Conservation (phyloP, 1,140 invertebrate genomes). For the Macrobrachium rosenbergii region DNA sequence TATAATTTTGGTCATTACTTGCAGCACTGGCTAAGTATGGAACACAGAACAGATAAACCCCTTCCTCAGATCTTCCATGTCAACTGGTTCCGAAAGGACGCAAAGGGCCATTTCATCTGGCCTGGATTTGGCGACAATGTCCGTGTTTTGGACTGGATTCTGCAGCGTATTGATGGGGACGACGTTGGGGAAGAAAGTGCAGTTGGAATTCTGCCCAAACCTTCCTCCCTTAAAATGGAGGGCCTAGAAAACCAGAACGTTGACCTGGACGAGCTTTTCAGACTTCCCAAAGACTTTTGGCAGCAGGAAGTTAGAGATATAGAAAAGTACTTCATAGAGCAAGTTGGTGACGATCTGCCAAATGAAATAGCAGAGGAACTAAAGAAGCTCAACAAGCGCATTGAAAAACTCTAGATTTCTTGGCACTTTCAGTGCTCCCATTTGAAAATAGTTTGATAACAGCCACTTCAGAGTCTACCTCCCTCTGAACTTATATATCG, state of each 20-base stretch:
- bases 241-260: slow-evolving; percentile 76
- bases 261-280: no score
- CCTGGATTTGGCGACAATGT: no score
- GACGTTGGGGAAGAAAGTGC: slow-evolving; percentile 38
- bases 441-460: no score
- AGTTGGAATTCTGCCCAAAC: slow-evolving; percentile 82
- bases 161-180: slow-evolving; percentile 77
- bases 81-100: no score
- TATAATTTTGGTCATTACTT: slow-evolving; percentile 76
- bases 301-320: slow-evolving; percentile 68
- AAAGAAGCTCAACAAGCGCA: background rate
- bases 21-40: slow-evolving; percentile 81
- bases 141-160: no score
- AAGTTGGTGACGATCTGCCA: slow-evolving; percentile 75
- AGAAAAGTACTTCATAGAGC: slow-evolving; percentile 75
- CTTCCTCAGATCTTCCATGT: no score
- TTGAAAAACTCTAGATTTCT: background rate
- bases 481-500: no score
- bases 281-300: no score
- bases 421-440: no score
- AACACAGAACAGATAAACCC: no score
- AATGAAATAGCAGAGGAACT: slow-evolving; percentile 18
- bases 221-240: slow-evolving; percentile 78
- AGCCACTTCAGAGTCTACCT: no score
- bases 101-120: no score